Evolutionary conservation across 2,113 vertebrate species (phyloP).

Genomic region (Alaudala cheleensis): DNA sequence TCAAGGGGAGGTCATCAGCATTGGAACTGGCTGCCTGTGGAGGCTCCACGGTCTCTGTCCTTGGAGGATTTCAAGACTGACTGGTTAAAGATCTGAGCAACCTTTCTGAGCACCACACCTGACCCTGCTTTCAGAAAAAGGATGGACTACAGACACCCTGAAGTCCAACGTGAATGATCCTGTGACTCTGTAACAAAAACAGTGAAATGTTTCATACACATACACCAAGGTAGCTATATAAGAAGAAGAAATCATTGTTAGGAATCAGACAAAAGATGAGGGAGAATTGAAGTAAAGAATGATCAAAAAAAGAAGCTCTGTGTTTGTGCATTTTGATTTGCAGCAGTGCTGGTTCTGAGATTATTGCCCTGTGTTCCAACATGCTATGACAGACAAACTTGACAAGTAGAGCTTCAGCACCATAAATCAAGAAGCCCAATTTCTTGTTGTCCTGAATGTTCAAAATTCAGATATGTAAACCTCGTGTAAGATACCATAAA

Average conservation of each 20-base stretch:
- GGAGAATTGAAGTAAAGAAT: background rate
- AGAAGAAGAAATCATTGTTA: background rate
- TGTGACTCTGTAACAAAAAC: background rate
- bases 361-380: background rate
- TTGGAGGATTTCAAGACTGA: background rate
- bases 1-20: fast-evolving
- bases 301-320: background rate
- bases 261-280: background rate
- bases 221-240: background rate
- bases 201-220: background rate
- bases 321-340: background rate
- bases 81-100: background rate
- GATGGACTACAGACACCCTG: background rate
- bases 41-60: background rate
- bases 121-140: background rate
- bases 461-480: background rate
- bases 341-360: background rate
- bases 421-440: background rate
- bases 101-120: background rate
- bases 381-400: background rate
- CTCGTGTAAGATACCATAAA: background rate
- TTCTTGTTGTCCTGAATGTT: background rate
- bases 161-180: background rate
- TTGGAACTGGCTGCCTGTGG: background rate
- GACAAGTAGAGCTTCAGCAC: background rate